Evolutionary conservation across 2,888 invertebrate species (phyloP), one percentile per base, ranked within the genome.

Genomic region (Lottia gigantea): DNA sequence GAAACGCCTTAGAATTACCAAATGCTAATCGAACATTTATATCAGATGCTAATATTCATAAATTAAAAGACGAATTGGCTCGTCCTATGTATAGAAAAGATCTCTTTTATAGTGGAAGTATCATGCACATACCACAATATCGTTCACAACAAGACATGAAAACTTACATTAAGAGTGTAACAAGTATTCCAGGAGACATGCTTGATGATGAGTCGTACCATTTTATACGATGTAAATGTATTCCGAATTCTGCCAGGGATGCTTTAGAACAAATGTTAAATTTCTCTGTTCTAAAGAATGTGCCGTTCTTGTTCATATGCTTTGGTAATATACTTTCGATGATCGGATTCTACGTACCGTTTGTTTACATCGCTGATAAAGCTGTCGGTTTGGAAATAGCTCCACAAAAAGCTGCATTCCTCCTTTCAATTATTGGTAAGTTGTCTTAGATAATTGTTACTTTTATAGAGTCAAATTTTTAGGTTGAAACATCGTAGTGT

Each of bases 21-120:
- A 47, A 46, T 8, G 62, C 23, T 46, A 47, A 74, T 19, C 66
- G 73, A 46, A 65, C 74, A 40, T 72, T 71, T 61, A 74, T 76
- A 68, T 75, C 76, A 1, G 74, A 76, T 55, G 70, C 68, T 0
- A 70, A 75, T 46, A 25, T 76, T 2, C 72, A 73, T 64, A 71
- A 79, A 23, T 65, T 78, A 11, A 79, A 80, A 68, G 80, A 78
- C 46, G 83, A 85, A 49, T 81, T 82, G 49, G 78, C 84, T 19
- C 92, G 96, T 25, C 97, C 97, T 3, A 90, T 98, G 90, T 96
- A 96, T 4, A 92, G 97, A 68, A 96, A 97, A 86, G 98, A 98
- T 89, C 97, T 98, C 85, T 97, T 98, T 91, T 97, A 97, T 90
- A 96, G 96, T 1, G 97, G 98, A 45, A 97, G 96, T 64, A 94